Base-by-base conservation (phyloP, 1,140 invertebrate genomes). In the Leptinotarsa lineolata region DNA sequence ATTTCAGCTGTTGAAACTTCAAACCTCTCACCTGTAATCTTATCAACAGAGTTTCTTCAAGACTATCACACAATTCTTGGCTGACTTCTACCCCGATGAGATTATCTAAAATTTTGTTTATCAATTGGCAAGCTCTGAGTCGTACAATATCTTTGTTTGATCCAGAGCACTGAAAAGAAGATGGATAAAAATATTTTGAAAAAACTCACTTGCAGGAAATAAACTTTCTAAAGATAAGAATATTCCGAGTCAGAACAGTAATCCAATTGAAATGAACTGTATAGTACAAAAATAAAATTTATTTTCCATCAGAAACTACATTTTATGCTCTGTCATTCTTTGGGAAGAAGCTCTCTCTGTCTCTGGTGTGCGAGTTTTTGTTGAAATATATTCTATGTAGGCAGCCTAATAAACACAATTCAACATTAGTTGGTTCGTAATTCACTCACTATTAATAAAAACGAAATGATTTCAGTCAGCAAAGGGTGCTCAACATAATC, bases 21-120 rank as follows among this genome's bases (percentile, higher is more conserved):
- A 39, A 39, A 11, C 30, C 30, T 20, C 68, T 66, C 54, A 66
- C 70, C 70, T 66, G 20, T 45, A 72, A 72, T 24, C 70, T 44
- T 66, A 44, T 30, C 18, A 65, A 30, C 58, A 72, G 24, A 20
- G n/a, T 30, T 72, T 66, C 22, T 20, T 72, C 63, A 16, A 72
- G 21, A 48, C 18, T 59, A 21, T 72, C 71, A 21, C 71, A 72
- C 24, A 72, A 66, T 67, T 22, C 18, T 54, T 65, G 24, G 54
- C 63, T 72, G 2, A 72, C 46, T 16, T 72, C 71, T 5, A 30
- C 61, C 22, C 63, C 71, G 8, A 72, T 61, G 2, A 72, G 24
- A 12, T 72, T 54, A 67, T 72, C 22, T n/a, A 72, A 72, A 18
- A 72, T 58, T 66, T 24, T 67, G 46, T 72, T 72, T 30, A 72